phyloP scores from a whole-genome alignment of 2,888 invertebrate genomes.

The Ceriagrion tenellum region DNA sequence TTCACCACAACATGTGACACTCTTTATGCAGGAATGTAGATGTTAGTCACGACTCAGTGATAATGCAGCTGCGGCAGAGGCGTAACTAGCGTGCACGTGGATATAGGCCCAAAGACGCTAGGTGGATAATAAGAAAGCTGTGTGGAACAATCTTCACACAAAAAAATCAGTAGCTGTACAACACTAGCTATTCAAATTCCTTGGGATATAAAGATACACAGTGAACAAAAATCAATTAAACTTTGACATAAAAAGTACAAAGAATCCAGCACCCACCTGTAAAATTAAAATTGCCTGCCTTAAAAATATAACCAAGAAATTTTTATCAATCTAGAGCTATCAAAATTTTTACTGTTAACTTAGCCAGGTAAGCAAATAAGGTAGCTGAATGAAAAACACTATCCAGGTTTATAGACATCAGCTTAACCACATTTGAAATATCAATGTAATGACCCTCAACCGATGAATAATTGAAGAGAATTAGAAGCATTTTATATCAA shows the following conservation, averaged over 20 bases:
- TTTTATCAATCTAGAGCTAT: constrained; percentile 22
- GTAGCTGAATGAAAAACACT: neutral
- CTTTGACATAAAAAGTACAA: neutral
- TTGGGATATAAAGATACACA: constrained; percentile 32
- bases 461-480: constrained; percentile 12
- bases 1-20: neutral
- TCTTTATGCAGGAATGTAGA: constrained; percentile 38
- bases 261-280: constrained; percentile 67
- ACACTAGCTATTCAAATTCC: constrained; percentile 54
- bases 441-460: neutral
- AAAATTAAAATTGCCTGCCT: constrained; percentile 45
- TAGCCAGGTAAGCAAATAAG: constrained; percentile 23
- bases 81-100: constrained; percentile 47
- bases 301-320: constrained; percentile 51
- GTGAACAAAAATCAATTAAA: constrained; percentile 30
- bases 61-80: constrained; percentile 55
- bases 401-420: neutral
- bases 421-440: neutral
- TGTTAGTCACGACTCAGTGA: constrained; percentile 61
- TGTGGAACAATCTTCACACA: constrained; percentile 64
- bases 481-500: constrained; percentile 9
- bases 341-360: constrained; percentile 28
- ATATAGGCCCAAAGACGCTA: constrained; percentile 51
- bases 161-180: constrained; percentile 49
- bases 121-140: constrained; percentile 55